Base-by-base conservation (phyloP, 53 echinoderm and acorn worm species). In the Crossaster papposus region DNA sequence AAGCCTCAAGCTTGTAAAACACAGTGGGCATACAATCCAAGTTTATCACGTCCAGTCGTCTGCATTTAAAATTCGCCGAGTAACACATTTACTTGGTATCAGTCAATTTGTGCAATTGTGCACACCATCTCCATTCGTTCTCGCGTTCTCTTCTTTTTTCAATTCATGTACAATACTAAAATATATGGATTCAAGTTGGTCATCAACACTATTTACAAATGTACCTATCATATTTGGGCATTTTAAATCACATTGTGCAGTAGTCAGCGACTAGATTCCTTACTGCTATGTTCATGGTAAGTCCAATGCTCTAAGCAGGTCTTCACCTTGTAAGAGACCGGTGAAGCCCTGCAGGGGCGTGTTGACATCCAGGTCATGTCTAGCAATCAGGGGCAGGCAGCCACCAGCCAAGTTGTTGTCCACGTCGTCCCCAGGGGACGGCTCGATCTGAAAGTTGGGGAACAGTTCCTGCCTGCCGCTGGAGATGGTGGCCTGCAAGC, bases 261-360 rank as follows among this genome's bases (percentile, higher is more conserved):
- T 38, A 13, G 30, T 36, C 77, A 36, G 24, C 22, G 22, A 77
- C 26, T 71, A 28, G 71, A 30, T 71, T 71, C 13, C 13, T 71
- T 71, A 30, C 13, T 3, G 71, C 24, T 10, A 13, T 12, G 54
- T 34, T 87, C 87, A 87, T 23, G 75, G 87, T 26, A 87, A 63
- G n/a, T 96, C 96, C 80, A 96, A 65, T 0, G 96, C 96, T 30
- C 89, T 83, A 32, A 96, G 89, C n/a, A 96, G 72, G 20, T 92
- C 96, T 22, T 96, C 94, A 2, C 96, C 96, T 84, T 96, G 96
- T 22, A 96, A 94, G 50, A 96, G 91, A 26, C 95, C 83, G 10
- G 88, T 75, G 28, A 85, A 73, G 22, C 82, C 65, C 70, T 86
- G 72, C 86, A 96, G 52, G 1, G 96, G 96, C 9, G 96, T 94